A percentile compares a stretch with the other conserved stretches of the same genome.
Conservation (phyloP, 1,140 invertebrate genomes). For the Batillaria attramentaria region DNA sequence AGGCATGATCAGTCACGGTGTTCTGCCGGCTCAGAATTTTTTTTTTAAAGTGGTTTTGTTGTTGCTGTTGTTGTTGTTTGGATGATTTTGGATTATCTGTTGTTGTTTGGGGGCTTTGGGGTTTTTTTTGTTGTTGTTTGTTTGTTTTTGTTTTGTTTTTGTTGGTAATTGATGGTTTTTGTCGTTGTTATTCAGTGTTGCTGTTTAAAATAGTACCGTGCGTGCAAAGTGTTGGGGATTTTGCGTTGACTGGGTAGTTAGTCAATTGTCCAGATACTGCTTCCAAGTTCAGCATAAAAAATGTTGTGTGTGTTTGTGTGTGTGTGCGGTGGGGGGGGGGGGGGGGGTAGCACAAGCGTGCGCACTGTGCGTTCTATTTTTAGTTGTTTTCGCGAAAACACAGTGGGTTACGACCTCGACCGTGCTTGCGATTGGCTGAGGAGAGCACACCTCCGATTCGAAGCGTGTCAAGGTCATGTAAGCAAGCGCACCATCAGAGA, state of each 20-base stretch:
- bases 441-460: conserved; percentile 19
- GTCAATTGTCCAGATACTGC: no score
- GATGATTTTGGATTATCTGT: no score
- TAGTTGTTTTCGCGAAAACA: neutral
- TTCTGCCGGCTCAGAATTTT: no score
- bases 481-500: neutral
- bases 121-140: no score
- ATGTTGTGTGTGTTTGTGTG: neutral
- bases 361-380: neutral
- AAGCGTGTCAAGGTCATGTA: conserved; percentile 35
- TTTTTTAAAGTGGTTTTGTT: no score
- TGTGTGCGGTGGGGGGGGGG: neutral
- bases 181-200: neutral
- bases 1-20: no score
- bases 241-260: neutral
- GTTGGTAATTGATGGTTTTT: neutral
- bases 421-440: conserved; percentile 19
- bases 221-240: neutral
- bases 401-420: neutral
- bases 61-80: no score
- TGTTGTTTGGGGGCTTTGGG: no score
- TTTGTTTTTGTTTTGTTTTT: neutral
- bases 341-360: neutral
- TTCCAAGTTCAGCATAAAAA: no score
- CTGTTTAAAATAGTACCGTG: neutral